Evolutionary conservation across 2,113 vertebrate genomes (phyloP).

Genomic region (Penelope pileata): DNA sequence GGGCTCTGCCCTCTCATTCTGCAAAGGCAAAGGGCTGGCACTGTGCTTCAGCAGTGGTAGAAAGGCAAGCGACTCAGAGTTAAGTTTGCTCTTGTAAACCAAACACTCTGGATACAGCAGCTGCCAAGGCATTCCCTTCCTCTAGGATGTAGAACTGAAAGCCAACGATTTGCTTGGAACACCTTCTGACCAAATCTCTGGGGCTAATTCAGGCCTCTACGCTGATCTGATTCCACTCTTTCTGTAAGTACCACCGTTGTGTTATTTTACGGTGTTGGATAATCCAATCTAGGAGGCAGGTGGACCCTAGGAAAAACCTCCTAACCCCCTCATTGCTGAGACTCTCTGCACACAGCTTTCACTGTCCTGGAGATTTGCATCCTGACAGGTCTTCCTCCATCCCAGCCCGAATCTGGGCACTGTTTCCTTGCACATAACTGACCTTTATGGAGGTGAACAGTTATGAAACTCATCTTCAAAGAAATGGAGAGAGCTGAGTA

Average conservation of each 20-base stretch:
- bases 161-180: slow-evolving; percentile 23
- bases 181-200: slow-evolving; percentile 23
- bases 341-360: background rate
- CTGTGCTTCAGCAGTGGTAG: background rate
- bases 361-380: background rate
- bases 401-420: background rate
- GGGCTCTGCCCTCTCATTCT: background rate
- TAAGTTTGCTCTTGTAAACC: background rate
- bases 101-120: background rate
- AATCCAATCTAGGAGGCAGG: background rate
- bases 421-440: background rate
- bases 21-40: background rate
- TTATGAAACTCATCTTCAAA: slow-evolving; percentile 8
- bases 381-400: background rate
- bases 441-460: background rate
- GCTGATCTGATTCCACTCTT: background rate
- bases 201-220: slow-evolving; percentile 10
- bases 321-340: background rate
- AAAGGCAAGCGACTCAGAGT: background rate
- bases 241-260: background rate
- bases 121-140: slow-evolving; percentile 52
- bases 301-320: background rate
- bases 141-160: slow-evolving; percentile 4
- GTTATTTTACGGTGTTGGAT: background rate
- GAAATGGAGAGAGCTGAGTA: background rate